These are phyloP conservation scores for Diorhabda elongata DNA, from an alignment of 1,140 invertebrate species.

Conservation along the genomic window DNA sequence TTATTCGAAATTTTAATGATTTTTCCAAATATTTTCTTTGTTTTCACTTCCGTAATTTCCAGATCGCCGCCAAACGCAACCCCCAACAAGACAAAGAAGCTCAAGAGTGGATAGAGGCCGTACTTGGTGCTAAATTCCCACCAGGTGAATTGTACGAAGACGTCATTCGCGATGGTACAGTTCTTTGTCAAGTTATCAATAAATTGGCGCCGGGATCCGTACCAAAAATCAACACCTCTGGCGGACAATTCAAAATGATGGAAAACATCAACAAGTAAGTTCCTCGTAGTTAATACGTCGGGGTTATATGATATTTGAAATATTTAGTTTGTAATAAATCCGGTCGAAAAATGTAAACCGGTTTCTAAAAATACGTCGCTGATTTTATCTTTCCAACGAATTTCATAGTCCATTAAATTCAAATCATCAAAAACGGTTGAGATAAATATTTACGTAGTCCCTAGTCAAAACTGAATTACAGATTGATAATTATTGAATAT, in stretches of 20 bases:
- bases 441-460: no score
- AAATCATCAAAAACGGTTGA: no score
- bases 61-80: slow-evolving; percentile 88
- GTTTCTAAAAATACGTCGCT: no score
- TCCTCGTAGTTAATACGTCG: background rate
- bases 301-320: background rate
- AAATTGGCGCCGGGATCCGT: slow-evolving; percentile 77
- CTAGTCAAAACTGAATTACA: no score
- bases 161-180: slow-evolving; percentile 78
- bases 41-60: slow-evolving; percentile 27
- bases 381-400: no score
- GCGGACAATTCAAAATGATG: slow-evolving; percentile 93
- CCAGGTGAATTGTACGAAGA: slow-evolving; percentile 72
- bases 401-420: no score
- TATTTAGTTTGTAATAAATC: background rate
- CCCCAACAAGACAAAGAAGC: slow-evolving; percentile 82
- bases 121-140: slow-evolving; percentile 82
- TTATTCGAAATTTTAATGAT: no score
- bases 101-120: slow-evolving; percentile 85
- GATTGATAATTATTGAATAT: no score
- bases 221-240: slow-evolving; percentile 81
- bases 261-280: slow-evolving; percentile 87
- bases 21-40: background rate
- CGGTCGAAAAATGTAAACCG: no score
- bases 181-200: slow-evolving; percentile 89